Percentiles rank a stretch among this genome's conserved stretches.
These are phyloP conservation scores for Cephus spinipes DNA, from an alignment of 2,888 invertebrate genomes.

Conservation along the genomic window DNA sequence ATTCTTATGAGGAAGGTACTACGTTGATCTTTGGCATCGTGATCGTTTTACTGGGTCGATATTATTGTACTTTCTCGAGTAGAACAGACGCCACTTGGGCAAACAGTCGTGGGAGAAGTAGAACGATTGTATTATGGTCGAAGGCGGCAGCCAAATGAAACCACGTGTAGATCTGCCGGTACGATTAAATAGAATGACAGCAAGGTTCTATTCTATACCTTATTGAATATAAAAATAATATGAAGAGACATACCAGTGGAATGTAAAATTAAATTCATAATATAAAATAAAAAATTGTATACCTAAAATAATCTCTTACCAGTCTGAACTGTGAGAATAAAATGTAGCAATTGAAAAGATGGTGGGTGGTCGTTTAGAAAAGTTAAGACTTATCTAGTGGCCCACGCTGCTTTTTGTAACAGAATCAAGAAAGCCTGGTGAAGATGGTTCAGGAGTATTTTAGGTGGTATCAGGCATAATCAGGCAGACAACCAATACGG, in stretches of 20 bases:
- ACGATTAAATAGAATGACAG: neutral
- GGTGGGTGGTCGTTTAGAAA: neutral
- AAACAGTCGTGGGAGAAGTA: neutral
- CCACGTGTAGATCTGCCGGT: neutral
- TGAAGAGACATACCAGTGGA: neutral
- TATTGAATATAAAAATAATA: neutral
- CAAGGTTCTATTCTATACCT: neutral
- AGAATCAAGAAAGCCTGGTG: neutral
- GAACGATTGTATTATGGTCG: neutral
- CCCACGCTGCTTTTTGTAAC: neutral
- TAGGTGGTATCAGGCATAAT: neutral
- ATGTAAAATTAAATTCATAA: neutral
- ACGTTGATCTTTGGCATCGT: neutral
- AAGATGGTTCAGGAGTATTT: neutral
- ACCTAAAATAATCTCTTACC: neutral
- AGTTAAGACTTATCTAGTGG: neutral
- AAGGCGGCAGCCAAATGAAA: neutral
- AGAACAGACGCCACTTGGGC: neutral
- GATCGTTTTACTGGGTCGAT: neutral
- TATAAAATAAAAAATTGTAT: neutral
- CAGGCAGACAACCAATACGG: neutral
- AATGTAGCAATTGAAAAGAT: neutral
- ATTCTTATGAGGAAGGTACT: neutral
- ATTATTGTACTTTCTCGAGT: neutral
- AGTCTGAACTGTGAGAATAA: neutral